phyloP scores from a whole-genome alignment of 2,797 vertebrate genomes.

The Semotilus atromaculatus region DNA sequence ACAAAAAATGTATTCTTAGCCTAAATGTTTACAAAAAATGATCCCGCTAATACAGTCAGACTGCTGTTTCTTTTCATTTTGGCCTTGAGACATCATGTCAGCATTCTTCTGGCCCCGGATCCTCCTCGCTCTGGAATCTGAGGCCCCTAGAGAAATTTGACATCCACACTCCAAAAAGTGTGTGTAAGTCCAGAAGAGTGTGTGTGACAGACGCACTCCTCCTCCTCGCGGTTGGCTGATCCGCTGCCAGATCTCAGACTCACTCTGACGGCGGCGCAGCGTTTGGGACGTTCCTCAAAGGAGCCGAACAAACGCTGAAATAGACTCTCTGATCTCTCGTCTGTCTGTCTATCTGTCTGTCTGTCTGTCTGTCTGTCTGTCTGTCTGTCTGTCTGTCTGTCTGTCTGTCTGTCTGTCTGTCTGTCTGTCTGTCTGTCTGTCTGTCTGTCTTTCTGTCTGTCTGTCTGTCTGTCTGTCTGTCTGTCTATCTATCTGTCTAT shows the following conservation, averaged over 20 bases:
- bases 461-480: rapidly evolving
- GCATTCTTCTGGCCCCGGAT: neutral
- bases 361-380: rapidly evolving
- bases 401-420: rapidly evolving
- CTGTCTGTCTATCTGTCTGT: neutral
- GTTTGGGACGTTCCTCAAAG: slow-evolving; percentile 65
- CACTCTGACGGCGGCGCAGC: slow-evolving; percentile 54
- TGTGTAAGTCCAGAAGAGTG: slow-evolving; percentile 3
- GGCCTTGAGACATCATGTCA: slow-evolving; percentile 37
- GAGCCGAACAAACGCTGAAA: slow-evolving; percentile 68
- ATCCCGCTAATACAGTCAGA: neutral
- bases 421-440: rapidly evolving
- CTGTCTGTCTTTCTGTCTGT: rapidly evolving
- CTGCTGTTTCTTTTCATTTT: slow-evolving; percentile 19
- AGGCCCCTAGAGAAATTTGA: slow-evolving; percentile 61
- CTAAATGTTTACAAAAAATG: neutral
- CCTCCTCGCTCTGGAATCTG: slow-evolving; percentile 58
- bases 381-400: rapidly evolving
- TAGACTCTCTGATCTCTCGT: neutral
- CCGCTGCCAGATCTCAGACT: slow-evolving; percentile 59
- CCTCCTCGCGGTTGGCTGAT: slow-evolving; percentile 66
- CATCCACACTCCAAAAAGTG: slow-evolving; percentile 58
- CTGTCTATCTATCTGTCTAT: rapidly evolving
- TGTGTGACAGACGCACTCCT: slow-evolving; percentile 19
- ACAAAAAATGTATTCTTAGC: neutral